Percentiles rank a stretch among this genome's conserved stretches.
phyloP scores from a whole-genome alignment of 2,888 invertebrate species.

The Lasioglossum vierecki region DNA sequence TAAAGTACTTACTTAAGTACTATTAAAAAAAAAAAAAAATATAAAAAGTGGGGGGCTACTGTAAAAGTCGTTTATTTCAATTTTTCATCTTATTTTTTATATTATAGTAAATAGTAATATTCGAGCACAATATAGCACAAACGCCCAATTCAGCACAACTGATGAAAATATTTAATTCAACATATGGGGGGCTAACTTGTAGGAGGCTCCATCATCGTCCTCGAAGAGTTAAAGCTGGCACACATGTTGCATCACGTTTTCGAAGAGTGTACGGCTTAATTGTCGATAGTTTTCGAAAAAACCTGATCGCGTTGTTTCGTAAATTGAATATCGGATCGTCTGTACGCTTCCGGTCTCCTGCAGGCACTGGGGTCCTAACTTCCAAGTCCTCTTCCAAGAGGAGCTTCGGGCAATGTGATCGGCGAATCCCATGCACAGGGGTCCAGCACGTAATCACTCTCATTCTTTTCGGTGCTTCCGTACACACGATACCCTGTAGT shows the following conservation, averaged over 20 bases:
- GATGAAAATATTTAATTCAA: no score
- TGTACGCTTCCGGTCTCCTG: conserved; percentile 15
- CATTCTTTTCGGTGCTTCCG: conserved; percentile 48
- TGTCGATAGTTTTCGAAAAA: neutral
- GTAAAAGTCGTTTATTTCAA: no score
- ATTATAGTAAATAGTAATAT: no score
- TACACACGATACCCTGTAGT: conserved; percentile 59
- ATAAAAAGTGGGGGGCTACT: no score
- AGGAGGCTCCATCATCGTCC: no score
- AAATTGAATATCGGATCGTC: neutral
- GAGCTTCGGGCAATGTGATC: neutral
- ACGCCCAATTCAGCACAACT: no score
- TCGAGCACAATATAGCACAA: no score
- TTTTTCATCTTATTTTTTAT: no score
- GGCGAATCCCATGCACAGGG: conserved; percentile 1
- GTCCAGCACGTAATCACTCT: conserved; percentile 54
- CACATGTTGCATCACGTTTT: neutral
- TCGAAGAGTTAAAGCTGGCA: no score
- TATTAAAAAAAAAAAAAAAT: no score
- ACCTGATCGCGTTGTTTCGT: neutral
- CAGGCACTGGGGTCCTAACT: neutral
- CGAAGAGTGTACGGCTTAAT: neutral
- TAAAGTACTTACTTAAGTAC: no score
- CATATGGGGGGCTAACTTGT: no score
- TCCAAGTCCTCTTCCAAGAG: neutral